These are phyloP conservation scores for Stictocephala bisonia DNA, from an alignment of 2,888 invertebrate species.

Conservation along the genomic window DNA sequence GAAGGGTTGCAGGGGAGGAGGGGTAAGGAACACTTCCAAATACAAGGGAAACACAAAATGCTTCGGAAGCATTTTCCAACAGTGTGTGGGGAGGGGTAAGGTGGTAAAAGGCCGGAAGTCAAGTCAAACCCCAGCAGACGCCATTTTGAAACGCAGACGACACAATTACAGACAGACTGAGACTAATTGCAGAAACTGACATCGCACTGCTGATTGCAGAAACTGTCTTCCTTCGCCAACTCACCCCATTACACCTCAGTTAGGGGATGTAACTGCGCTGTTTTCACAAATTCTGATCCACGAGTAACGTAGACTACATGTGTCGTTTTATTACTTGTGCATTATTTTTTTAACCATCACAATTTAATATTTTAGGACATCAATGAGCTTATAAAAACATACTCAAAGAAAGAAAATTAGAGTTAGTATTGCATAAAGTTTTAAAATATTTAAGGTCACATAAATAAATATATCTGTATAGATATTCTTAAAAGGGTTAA, in stretches of 20 bases:
- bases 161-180: conserved; percentile 31
- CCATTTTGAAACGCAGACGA: conserved; percentile 38
- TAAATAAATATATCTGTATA: no score
- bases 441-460: no score
- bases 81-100: conserved; percentile 17
- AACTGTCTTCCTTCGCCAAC: conserved; percentile 28
- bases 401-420: no score
- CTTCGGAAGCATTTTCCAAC: conserved; percentile 16
- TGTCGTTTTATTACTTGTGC: no score
- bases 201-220: conserved; percentile 13
- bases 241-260: conserved; percentile 5
- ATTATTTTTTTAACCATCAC: no score
- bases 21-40: background rate
- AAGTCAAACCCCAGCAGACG: conserved; percentile 37
- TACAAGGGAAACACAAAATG: conserved; percentile 26
- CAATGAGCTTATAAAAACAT: no score
- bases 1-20: no score
- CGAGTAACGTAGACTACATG: no score
- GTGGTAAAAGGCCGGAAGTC: conserved; percentile 39
- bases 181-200: conserved; percentile 40
- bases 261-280: background rate
- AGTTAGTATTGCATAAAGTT: no score
- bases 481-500: no score
- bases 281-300: no score
- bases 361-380: no score